phyloP scores from a whole-genome alignment of 2,113 vertebrate species.

The Crotalus horridus region DNA sequence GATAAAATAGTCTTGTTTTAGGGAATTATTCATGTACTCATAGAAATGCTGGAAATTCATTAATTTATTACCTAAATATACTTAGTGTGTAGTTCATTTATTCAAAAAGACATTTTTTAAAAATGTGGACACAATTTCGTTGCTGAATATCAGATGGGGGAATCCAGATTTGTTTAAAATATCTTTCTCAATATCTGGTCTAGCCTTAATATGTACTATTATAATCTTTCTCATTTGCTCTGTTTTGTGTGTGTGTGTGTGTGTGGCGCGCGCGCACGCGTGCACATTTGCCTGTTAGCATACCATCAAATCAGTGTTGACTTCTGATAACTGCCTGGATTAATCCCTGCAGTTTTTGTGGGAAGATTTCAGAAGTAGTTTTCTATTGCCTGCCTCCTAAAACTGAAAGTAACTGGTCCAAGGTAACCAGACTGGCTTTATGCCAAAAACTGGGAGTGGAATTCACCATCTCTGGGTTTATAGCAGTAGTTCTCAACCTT shows the following conservation, averaged over 20 bases:
- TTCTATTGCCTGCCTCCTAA: not conserved
- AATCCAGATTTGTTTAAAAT: not conserved
- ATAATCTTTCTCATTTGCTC: not conserved
- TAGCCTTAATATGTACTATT: too few species aligned
- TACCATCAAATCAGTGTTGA: not conserved
- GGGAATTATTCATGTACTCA: slow-evolving; percentile 13
- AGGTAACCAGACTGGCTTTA: not conserved
- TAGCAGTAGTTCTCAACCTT: too few species aligned
- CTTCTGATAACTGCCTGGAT: not conserved
- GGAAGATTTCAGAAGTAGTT: not conserved
- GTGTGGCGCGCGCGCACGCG: rapidly evolving
- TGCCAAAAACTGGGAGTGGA: not conserved
- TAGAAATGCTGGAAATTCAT: not conserved
- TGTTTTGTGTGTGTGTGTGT: not conserved
- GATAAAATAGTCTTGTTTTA: not conserved
- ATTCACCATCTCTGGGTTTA: not conserved
- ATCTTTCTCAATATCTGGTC: not conserved
- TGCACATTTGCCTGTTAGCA: too few species aligned
- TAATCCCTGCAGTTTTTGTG: not conserved
- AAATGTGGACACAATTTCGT: not conserved
- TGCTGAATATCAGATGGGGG: not conserved
- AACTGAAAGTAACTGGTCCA: not conserved
- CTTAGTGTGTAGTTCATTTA: slow-evolving; percentile 1
- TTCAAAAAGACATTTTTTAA: not conserved
- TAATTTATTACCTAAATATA: not conserved